Percentiles rank a stretch among this genome's conserved stretches.
phyloP scores from a whole-genome alignment of 2,888 invertebrate genomes.

The Sacculina carcini region DNA sequence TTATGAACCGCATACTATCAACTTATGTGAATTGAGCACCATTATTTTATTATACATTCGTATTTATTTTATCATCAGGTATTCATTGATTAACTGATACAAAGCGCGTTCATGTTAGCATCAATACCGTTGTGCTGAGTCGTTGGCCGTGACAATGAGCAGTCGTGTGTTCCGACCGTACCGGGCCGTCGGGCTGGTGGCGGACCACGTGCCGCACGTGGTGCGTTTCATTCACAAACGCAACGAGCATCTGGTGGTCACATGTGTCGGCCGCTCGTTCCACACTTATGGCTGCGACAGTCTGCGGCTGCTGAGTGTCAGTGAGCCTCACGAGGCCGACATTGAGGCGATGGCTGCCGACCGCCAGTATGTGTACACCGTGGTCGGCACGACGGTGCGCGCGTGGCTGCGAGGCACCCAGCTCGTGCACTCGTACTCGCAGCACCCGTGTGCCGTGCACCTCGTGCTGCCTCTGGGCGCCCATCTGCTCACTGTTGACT shows the following conservation, averaged over 20 bases:
- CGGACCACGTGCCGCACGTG: constrained; percentile 64
- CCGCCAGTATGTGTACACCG: constrained; percentile 46
- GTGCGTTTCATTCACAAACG: constrained; percentile 56
- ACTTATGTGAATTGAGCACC: too few species aligned
- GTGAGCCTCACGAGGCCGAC: constrained; percentile 47
- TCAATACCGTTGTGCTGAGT: too few species aligned
- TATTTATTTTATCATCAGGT: too few species aligned
- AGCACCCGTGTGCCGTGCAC: constrained; percentile 44
- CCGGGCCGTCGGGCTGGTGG: constrained; percentile 69
- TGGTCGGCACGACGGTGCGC: constrained; percentile 40
- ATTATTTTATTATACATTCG: too few species aligned
- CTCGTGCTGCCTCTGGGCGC: constrained; percentile 54
- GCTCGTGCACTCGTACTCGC: constrained; percentile 45
- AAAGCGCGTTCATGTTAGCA: too few species aligned
- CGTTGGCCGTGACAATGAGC: too few species aligned
- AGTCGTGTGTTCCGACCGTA: too few species aligned
- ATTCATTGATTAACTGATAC: too few species aligned
- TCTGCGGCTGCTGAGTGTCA: constrained; percentile 41
- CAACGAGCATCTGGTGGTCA: constrained; percentile 62
- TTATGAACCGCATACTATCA: too few species aligned
- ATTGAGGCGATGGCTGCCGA: constrained; percentile 54
- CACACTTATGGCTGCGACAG: constrained; percentile 49
- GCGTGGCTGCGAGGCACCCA: constrained; percentile 72
- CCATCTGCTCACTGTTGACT: constrained; percentile 65
- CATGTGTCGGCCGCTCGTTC: constrained; percentile 71